phyloP scores from a whole-genome alignment of 2,888 invertebrate genomes.

The Labia minor region DNA sequence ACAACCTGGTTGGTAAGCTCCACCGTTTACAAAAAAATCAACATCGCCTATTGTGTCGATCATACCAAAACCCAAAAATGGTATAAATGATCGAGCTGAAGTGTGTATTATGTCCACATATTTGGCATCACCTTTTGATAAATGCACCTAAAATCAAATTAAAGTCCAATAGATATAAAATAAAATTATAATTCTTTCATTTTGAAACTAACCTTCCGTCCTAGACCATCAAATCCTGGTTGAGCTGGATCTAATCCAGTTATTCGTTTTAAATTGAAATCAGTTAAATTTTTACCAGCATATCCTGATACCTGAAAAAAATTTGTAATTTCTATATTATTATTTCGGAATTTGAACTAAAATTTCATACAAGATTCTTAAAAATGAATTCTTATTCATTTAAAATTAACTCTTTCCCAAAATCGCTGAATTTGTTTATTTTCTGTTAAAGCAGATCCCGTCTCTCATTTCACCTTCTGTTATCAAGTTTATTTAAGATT shows the following conservation, averaged over 20 bases:
- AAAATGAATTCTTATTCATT: too few species aligned
- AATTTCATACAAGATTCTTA: too few species aligned
- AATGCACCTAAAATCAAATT: not conserved
- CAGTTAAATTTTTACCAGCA: conserved; percentile 25
- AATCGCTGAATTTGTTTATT: too few species aligned
- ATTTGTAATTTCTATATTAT: too few species aligned
- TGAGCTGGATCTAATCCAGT: conserved; percentile 53
- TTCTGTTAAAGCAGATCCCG: too few species aligned
- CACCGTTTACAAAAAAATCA: not conserved
- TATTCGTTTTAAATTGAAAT: conserved; percentile 18
- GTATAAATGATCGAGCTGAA: not conserved
- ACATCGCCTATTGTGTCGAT: not conserved
- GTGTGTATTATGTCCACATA: not conserved
- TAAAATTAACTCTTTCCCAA: too few species aligned
- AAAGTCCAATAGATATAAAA: too few species aligned
- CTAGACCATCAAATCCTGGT: conserved; percentile 45
- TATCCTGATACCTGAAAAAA: conserved; percentile 20
- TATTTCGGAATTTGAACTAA: too few species aligned
- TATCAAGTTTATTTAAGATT: too few species aligned
- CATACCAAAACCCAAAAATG: not conserved
- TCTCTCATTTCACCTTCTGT: too few species aligned
- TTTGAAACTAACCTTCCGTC: conserved; percentile 33
- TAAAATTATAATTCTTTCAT: too few species aligned
- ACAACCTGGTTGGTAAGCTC: not conserved
- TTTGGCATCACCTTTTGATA: not conserved